Conservation (phyloP, 1,140 invertebrate genomes). For the Bombus picipes region DNA sequence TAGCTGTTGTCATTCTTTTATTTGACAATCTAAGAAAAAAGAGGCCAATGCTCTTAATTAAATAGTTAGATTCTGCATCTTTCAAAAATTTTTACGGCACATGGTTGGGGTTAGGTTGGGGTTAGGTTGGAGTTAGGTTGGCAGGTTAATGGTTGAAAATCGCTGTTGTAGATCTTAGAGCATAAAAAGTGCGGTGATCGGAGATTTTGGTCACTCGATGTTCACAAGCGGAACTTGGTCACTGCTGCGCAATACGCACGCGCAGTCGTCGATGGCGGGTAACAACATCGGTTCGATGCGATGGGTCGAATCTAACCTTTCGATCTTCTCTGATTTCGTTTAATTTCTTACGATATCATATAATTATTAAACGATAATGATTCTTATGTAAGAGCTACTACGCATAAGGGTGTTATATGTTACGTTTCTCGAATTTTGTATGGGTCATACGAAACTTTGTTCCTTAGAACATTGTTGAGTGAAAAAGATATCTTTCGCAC, state of each 20-base stretch:
- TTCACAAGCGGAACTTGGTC: not conserved
- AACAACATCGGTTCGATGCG: not conserved
- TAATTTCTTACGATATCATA: not conserved
- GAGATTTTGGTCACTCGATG: not conserved
- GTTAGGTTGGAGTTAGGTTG: no score
- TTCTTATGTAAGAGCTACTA: not conserved
- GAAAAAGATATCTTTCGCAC: not conserved
- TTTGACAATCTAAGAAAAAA: no score
- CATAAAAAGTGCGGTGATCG: not conserved
- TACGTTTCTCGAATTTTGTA: slow-evolving; percentile 11
- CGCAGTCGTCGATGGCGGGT: not conserved
- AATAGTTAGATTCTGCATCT: no score
- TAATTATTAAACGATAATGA: not conserved
- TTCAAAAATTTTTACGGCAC: no score
- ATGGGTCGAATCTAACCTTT: not conserved
- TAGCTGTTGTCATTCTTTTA: no score
- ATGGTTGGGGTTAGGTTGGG: no score
- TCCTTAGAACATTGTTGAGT: not conserved
- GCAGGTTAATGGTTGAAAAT: no score
- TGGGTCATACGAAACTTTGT: not conserved
- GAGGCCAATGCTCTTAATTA: no score
- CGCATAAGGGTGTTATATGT: not conserved
- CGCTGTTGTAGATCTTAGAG: no score
- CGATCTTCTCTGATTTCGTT: not conserved
- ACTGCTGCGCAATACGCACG: not conserved